phyloP scores from a whole-genome alignment of 92 coral and sea anemone genomes.

The Bergia puertoricense region DNA sequence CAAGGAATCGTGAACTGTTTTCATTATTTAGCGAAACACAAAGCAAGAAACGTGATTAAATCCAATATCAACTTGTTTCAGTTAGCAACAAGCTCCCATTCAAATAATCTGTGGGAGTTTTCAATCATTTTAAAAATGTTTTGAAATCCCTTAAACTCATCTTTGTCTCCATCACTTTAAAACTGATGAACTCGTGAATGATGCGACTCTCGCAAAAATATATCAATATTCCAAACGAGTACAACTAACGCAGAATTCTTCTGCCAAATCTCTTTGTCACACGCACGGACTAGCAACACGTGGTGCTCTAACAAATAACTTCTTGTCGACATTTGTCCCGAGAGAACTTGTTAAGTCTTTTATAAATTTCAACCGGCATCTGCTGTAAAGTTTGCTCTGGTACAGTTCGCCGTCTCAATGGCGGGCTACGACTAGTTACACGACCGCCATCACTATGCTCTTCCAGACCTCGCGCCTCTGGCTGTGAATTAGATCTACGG shows the following conservation, averaged over 20 bases:
- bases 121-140: too few species aligned
- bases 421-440: background rate
- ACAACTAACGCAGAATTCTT: background rate
- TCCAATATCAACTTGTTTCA: too few species aligned
- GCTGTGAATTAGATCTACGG: background rate
- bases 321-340: background rate
- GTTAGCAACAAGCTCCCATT: too few species aligned
- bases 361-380: slow-evolving; percentile 28
- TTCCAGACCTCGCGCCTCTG: background rate
- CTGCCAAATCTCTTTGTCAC: background rate
- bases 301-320: background rate
- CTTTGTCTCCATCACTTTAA: too few species aligned
- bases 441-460: background rate
- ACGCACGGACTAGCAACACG: background rate
- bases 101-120: too few species aligned
- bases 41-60: too few species aligned
- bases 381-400: background rate
- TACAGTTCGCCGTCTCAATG: background rate
- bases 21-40: too few species aligned
- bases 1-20: too few species aligned
- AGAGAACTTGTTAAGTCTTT: background rate
- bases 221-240: too few species aligned
- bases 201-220: too few species aligned
- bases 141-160: too few species aligned
- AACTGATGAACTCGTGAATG: too few species aligned